Evolutionary conservation across 1,140 invertebrate genomes (phyloP).

Genomic region (Euwallacea fornicatus): DNA sequence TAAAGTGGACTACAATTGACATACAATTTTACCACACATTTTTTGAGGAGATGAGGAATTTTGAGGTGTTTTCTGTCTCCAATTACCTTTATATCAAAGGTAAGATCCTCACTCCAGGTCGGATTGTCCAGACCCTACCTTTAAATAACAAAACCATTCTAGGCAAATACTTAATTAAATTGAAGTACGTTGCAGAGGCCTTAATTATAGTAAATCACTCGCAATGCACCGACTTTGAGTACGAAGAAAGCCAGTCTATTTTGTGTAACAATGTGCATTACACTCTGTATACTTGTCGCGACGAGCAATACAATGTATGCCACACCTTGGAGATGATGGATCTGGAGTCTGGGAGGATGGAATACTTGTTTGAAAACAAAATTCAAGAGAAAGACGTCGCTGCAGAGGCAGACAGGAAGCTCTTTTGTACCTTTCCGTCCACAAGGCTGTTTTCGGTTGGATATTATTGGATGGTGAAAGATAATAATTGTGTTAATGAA

Average conservation of each 20-base stretch:
- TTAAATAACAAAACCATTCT: slow-evolving; percentile 20
- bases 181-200: slow-evolving; percentile 23
- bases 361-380: slow-evolving; percentile 24
- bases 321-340: slow-evolving; percentile 36
- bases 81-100: slow-evolving; percentile 47
- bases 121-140: neutral
- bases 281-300: slow-evolving; percentile 41
- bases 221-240: slow-evolving; percentile 18
- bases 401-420: neutral
- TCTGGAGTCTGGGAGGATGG: slow-evolving; percentile 25
- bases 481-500: neutral
- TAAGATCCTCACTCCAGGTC: slow-evolving; percentile 5
- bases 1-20: slow-evolving; percentile 16
- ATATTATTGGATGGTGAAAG: neutral
- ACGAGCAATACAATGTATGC: slow-evolving; percentile 9
- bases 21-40: slow-evolving; percentile 33
- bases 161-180: slow-evolving; percentile 42
- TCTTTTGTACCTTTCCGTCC: neutral
- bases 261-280: slow-evolving; percentile 42
- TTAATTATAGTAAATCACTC: slow-evolving; percentile 25
- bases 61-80: slow-evolving; percentile 40
- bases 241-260: slow-evolving; percentile 38
- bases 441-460: neutral
- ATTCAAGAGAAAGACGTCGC: neutral
- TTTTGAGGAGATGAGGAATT: slow-evolving; percentile 27